phyloP scores from a whole-genome alignment of 2,113 vertebrate genomes.

The Sarotherodon lohbergeri region DNA sequence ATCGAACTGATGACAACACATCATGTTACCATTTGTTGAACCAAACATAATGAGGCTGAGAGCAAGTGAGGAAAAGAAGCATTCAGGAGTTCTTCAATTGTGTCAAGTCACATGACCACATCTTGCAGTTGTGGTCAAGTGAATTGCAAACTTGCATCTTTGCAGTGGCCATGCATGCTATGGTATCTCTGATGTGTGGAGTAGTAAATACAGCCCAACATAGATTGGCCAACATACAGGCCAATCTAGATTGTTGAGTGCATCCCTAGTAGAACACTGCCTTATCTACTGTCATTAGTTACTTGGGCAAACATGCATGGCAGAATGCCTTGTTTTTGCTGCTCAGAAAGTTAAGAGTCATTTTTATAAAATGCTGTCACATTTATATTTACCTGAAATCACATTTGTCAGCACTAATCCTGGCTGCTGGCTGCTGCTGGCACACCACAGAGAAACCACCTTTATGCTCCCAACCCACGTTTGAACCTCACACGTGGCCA shows the following conservation, averaged over 20 bases:
- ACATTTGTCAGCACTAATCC: background rate
- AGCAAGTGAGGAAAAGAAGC: background rate
- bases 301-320: background rate
- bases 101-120: background rate
- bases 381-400: background rate
- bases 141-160: accelerated
- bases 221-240: background rate
- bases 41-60: accelerated
- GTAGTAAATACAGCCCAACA: background rate
- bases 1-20: background rate
- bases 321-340: background rate
- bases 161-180: background rate
- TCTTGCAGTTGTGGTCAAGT: background rate
- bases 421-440: background rate
- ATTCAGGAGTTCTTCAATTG: accelerated
- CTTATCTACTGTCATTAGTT: background rate
- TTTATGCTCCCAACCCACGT: background rate
- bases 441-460: background rate
- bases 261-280: background rate
- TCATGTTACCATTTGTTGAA: background rate
- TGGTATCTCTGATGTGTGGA: background rate
- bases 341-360: background rate
- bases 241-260: background rate
- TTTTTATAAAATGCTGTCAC: background rate
- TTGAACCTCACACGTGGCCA: background rate